Conservation (phyloP, 1,140 invertebrate genomes). For the Mya arenaria region DNA sequence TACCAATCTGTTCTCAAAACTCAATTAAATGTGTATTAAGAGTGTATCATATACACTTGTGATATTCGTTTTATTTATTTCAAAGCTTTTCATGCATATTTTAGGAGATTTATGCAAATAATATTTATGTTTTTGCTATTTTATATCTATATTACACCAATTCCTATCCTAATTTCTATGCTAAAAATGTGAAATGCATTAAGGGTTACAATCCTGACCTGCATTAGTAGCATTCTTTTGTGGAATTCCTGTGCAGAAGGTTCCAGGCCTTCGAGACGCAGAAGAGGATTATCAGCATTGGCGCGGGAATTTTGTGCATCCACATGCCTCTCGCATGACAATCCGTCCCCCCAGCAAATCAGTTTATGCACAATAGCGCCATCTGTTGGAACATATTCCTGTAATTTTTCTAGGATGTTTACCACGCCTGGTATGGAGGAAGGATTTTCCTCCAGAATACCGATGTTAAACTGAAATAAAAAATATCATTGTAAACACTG, state of each 20-base stretch:
- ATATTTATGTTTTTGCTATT: no score
- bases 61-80: no score
- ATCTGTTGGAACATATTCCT: neutral
- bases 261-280: slow-evolving; percentile 2
- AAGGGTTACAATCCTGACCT: no score
- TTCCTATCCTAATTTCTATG: no score
- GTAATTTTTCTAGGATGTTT: neutral
- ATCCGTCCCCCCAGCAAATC: neutral
- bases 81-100: no score
- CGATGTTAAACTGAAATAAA: slow-evolving; percentile 6
- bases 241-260: neutral
- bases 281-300: neutral
- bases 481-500: neutral
- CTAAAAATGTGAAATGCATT: neutral
- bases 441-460: neutral
- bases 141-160: no score
- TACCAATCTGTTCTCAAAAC: no score
- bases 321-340: slow-evolving; percentile 22
- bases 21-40: no score
- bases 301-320: slow-evolving; percentile 3
- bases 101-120: no score
- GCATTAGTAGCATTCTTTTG: neutral
- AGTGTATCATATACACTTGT: no score
- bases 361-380: neutral
- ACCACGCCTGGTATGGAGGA: neutral